Conservation (phyloP, 1,140 invertebrate genomes). For the Dinothrombium tinctorium region DNA sequence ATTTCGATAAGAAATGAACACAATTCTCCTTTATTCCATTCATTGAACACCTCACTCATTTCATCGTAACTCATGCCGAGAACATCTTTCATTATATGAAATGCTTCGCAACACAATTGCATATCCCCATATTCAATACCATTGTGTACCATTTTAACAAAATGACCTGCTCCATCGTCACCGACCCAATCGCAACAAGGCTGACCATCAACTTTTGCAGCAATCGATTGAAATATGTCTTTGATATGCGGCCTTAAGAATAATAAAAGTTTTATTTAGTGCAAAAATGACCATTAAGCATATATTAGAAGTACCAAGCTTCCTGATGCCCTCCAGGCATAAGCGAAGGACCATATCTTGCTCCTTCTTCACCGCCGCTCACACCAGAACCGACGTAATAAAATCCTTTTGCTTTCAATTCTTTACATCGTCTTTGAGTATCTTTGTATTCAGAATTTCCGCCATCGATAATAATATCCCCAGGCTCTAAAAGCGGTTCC, state of each 20-base stretch:
- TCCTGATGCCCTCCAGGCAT: constrained; percentile 69
- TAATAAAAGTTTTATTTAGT: constrained; percentile 9
- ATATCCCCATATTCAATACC: constrained; percentile 98
- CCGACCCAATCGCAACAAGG: constrained; percentile 98
- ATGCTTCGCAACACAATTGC: constrained; percentile 97
- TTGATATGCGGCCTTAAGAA: constrained; percentile 47
- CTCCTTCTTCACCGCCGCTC: constrained; percentile 94
- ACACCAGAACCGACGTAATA: constrained; percentile 89
- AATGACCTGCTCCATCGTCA: constrained; percentile 86
- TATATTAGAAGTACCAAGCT: neutral
- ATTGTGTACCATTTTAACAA: constrained; percentile 99
- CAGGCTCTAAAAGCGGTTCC: constrained; percentile 51
- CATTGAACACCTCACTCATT: constrained; percentile 69
- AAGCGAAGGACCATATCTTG: constrained; percentile 82
- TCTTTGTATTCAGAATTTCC: constrained; percentile 96
- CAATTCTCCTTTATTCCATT: constrained; percentile 89
- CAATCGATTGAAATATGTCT: constrained; percentile 77
- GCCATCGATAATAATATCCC: constrained; percentile 98
- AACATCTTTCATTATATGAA: constrained; percentile 69
- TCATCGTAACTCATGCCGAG: constrained; percentile 48
- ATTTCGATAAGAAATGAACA: constrained; percentile 98
- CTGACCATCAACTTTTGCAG: constrained; percentile 52
- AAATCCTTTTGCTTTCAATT: constrained; percentile 50
- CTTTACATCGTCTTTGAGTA: constrained; percentile 53
- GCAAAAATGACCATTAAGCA: neutral